Base-by-base conservation (phyloP, 1,140 invertebrate genomes). In the Aphelinus certus region DNA sequence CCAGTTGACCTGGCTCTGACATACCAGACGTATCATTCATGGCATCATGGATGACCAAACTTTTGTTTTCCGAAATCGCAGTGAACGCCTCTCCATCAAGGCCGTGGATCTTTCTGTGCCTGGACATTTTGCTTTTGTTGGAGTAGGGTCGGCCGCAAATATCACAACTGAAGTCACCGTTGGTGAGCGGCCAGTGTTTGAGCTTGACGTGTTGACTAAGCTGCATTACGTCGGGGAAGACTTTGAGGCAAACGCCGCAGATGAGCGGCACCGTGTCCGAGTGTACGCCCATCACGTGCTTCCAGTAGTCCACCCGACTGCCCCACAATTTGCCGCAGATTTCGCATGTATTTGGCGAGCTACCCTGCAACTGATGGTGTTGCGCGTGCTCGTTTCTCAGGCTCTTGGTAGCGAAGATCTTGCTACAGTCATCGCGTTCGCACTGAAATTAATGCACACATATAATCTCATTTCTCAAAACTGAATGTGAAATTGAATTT, bases 281-380 rank as follows among this genome's bases (percentile, higher is more conserved):
- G 71, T 90, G 89, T 0, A 90, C 89, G 4, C 89, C 89, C 89
- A 90, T 90, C 45, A 90, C 88, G 43, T 90, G 89, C 75, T 90
- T 90, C 86, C 89, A 90, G 76, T 89, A 90, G 77, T 90, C 89
- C 2, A 89, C 88, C 51, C 88, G 84, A 62, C 87, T 89, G n/a
- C 87, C 85, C 89, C 89, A 90, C 9, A 90, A 75, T 79, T 90
- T 89, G 0, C 89, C 89, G 72, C 89, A 90, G 46, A 90, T 87
- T 64, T 89, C 87, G 76, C 88, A 89, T 0, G 87, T 88, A 56
- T 88, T 89, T 0, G 88, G 88, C 0, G 84, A 86, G 42, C 82
- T 79, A 3, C 89, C 89, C 76, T 90, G 89, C 1, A 87, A 78
- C 47, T 84, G 73, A 62, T 90, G 89, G 77, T 90, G 88, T 51